These are phyloP conservation scores for Oxygymnocypris stewartii DNA, from an alignment of 2,113 vertebrate genomes.

Conservation along the genomic window DNA sequence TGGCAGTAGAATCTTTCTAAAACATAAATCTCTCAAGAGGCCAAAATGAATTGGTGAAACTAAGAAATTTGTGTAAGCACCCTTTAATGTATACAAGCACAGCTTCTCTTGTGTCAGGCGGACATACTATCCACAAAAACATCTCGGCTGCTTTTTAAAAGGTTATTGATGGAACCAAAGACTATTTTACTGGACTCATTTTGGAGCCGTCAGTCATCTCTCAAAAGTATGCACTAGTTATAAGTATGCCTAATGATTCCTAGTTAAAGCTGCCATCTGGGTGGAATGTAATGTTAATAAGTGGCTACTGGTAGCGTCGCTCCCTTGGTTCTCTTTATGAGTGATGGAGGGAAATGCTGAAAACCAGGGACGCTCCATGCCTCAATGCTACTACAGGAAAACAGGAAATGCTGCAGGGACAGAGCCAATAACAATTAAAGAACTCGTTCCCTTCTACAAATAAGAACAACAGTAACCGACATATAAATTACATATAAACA, in stretches of 20 bases:
- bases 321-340: neutral
- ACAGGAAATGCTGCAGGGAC: constrained; percentile 40
- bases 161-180: constrained; percentile 8
- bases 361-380: constrained; percentile 16
- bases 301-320: neutral
- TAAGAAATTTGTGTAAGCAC: neutral
- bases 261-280: constrained; percentile 14
- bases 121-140: neutral
- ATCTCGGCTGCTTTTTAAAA: neutral
- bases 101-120: neutral
- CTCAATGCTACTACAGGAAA: constrained; percentile 9
- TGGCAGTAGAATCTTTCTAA: neutral
- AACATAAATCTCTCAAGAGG: neutral
- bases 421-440: constrained; percentile 37
- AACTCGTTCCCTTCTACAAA: neutral
- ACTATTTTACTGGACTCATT: neutral
- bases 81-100: neutral
- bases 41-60: neutral
- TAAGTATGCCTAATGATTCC: neutral
- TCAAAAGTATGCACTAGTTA: neutral
- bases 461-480: too few species aligned
- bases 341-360: constrained; percentile 35
- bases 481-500: too few species aligned
- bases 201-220: constrained; percentile 14
- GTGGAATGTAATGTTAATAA: constrained; percentile 41